Percentiles rank a stretch among this genome's conserved stretches.
Conservation (phyloP, 2,797 vertebrate species). For the Phalanger gymnotis region DNA sequence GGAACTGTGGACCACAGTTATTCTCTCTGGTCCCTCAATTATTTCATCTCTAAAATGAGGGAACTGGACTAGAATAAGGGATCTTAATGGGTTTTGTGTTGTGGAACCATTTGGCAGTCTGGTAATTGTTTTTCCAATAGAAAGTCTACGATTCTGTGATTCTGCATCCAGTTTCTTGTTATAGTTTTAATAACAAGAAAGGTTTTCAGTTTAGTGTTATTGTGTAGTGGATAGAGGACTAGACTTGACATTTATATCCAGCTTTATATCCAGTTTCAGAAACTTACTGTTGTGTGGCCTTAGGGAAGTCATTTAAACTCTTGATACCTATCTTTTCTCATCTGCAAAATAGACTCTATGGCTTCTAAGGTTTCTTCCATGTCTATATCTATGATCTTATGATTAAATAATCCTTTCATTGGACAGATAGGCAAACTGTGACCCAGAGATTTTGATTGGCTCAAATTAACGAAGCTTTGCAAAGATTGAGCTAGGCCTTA, state of each 20-base stretch:
- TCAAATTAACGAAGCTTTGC: neutral
- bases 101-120: neutral
- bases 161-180: neutral
- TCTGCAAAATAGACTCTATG: neutral
- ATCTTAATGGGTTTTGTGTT: neutral
- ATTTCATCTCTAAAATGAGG: conserved; percentile 15
- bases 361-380: neutral
- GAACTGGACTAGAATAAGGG: neutral
- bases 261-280: neutral
- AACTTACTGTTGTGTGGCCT: neutral
- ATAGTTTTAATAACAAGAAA: neutral
- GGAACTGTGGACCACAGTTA: too few species aligned
- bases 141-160: neutral
- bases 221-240: neutral
- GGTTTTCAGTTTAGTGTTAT: neutral
- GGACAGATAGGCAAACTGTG: neutral
- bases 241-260: neutral
- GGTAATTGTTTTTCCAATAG: neutral
- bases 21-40: neutral
- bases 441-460: neutral
- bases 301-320: neutral
- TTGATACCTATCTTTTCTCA: neutral
- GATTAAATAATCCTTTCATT: neutral
- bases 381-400: neutral
- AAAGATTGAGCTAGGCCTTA: neutral